These are phyloP conservation scores for Pentalonia nigronervosa DNA, from an alignment of 1,140 invertebrate genomes.

Conservation along the genomic window DNA sequence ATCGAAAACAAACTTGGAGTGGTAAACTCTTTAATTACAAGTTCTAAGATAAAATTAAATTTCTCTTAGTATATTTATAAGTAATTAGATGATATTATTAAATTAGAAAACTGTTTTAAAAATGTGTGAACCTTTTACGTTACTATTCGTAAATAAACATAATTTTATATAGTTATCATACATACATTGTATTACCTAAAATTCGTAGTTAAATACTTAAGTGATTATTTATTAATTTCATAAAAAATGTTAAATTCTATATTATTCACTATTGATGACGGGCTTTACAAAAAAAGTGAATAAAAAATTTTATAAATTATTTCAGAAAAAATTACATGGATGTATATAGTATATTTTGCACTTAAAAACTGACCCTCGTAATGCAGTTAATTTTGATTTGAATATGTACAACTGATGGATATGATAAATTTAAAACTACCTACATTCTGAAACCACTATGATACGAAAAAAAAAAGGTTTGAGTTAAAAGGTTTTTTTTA, in stretches of 20 bases:
- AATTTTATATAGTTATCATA: too few species aligned
- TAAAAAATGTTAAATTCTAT: background rate
- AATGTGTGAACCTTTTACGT: background rate
- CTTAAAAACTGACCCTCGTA: background rate
- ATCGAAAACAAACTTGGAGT: background rate
- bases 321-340: background rate
- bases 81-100: background rate
- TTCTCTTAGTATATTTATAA: background rate
- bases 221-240: too few species aligned
- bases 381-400: slow-evolving; percentile 21
- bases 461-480: background rate
- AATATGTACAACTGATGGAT: background rate
- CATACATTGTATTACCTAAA: too few species aligned
- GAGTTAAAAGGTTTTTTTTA: background rate
- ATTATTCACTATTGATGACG: background rate
- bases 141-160: background rate
- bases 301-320: background rate
- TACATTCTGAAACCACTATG: background rate
- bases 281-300: background rate
- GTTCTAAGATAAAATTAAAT: background rate
- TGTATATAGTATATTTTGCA: background rate
- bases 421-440: background rate
- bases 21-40: background rate
- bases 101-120: background rate
- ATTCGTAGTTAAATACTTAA: too few species aligned